phyloP scores from a whole-genome alignment of 2,888 invertebrate genomes.

The Glaucopsyche alexis region DNA sequence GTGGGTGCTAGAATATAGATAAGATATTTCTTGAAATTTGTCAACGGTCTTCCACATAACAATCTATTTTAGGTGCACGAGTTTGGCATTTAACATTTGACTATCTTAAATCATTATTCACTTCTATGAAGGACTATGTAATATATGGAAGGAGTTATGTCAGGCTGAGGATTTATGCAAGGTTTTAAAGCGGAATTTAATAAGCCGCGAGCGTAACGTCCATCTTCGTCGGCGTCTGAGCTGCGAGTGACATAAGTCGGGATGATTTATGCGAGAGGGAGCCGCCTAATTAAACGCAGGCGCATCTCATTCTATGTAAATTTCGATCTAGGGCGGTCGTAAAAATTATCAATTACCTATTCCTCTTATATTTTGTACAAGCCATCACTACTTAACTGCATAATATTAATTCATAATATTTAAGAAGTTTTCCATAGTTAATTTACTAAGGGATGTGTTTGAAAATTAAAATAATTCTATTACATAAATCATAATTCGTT shows the following conservation, averaged over 20 bases:
- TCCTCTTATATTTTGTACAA: no score
- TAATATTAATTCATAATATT: no score
- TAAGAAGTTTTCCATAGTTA: no score
- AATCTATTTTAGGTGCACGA: constrained; percentile 38
- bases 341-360: background rate
- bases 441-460: no score
- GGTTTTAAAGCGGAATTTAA: constrained; percentile 34
- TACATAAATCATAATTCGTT: no score
- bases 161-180: constrained; percentile 38
- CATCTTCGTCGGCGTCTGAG: constrained; percentile 41
- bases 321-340: constrained; percentile 37
- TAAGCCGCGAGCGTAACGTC: constrained; percentile 37
- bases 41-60: constrained; percentile 27
- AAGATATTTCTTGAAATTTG: constrained; percentile 21
- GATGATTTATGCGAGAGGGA: constrained; percentile 61
- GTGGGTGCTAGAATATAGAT: background rate
- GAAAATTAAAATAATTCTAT: no score
- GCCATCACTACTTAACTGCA: no score
- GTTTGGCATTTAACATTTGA: constrained; percentile 40
- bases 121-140: constrained; percentile 28
- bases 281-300: constrained; percentile 64
- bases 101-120: constrained; percentile 27
- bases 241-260: constrained; percentile 52
- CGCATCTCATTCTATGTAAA: constrained; percentile 70
- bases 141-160: constrained; percentile 34